A percentile compares a stretch with the other conserved stretches of the same genome.
Evolutionary conservation across 53 echinoderm and acorn worm genomes (phyloP).

Genomic region (Paracentrotus lividus): DNA sequence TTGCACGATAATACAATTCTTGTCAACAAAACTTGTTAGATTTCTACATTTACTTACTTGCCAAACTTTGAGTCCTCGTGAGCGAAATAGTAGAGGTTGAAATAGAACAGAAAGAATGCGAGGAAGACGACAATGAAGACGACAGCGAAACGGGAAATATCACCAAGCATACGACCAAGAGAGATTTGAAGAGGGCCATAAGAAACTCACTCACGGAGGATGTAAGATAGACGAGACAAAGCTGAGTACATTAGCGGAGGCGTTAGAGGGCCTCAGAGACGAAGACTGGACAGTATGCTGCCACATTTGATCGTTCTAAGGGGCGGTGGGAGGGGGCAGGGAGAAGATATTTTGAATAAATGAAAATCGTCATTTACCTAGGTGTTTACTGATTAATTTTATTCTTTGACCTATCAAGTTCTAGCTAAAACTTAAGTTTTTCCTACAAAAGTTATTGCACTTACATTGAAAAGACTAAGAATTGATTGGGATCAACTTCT

Average conservation of each 20-base stretch:
- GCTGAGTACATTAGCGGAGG: constrained; percentile 91
- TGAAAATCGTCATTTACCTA: too few species aligned
- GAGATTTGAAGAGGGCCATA: constrained; percentile 98
- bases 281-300: constrained; percentile 87
- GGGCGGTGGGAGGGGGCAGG: too few species aligned
- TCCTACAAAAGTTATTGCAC: too few species aligned
- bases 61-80: constrained; percentile 80
- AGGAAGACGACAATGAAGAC: constrained; percentile 96
- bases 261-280: constrained; percentile 87
- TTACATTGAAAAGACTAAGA: too few species aligned
- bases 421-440: too few species aligned
- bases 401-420: too few species aligned
- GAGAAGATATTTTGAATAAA: too few species aligned
- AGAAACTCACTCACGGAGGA: constrained; percentile 97
- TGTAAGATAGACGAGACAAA: constrained; percentile 94
- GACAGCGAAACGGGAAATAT: constrained; percentile 90
- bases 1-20: too few species aligned
- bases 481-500: too few species aligned
- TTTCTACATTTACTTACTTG: constrained; percentile 83
- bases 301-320: constrained; percentile 82
- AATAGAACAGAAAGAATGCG: constrained; percentile 93
- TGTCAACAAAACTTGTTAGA: too few species aligned
- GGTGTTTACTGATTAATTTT: too few species aligned
- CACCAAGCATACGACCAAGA: constrained; percentile 94
- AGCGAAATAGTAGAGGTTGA: constrained; percentile 90